Percentiles rank a stretch among this genome's conserved stretches.
phyloP scores from a whole-genome alignment of 2,888 invertebrate species.

The Malacosoma neustria region DNA sequence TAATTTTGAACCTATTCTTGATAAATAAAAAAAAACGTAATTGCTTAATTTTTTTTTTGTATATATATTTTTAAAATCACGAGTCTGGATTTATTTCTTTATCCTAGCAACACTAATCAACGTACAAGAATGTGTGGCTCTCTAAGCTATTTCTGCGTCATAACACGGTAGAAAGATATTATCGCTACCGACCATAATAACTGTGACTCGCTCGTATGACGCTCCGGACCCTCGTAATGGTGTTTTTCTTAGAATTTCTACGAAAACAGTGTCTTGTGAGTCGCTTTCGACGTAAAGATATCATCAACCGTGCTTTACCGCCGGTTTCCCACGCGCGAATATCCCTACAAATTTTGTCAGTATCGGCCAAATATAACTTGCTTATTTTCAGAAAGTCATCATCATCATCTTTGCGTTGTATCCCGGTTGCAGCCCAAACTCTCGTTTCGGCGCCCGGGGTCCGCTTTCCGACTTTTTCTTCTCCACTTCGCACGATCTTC shows the following conservation, averaged over 20 bases:
- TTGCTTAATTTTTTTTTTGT: too few species aligned
- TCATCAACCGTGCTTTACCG: slow-evolving; percentile 36
- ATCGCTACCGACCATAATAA: slow-evolving; percentile 69
- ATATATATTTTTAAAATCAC: too few species aligned
- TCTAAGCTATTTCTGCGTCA: slow-evolving; percentile 47
- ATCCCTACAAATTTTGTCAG: slow-evolving; percentile 28
- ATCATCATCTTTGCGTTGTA: too few species aligned
- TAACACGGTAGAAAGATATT: slow-evolving; percentile 49
- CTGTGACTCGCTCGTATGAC: slow-evolving; percentile 69
- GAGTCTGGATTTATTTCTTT: too few species aligned
- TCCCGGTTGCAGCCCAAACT: too few species aligned
- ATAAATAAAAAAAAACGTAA: too few species aligned
- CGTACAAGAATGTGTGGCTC: background rate
- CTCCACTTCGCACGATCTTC: too few species aligned
- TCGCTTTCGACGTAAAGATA: slow-evolving; percentile 58
- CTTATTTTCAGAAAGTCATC: too few species aligned
- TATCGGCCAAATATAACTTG: too few species aligned
- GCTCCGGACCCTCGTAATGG: slow-evolving; percentile 63
- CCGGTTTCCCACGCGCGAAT: slow-evolving; percentile 66
- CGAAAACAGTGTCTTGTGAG: slow-evolving; percentile 57
- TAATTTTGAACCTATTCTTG: too few species aligned
- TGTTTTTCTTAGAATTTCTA: slow-evolving; percentile 31
- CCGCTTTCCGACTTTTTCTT: too few species aligned
- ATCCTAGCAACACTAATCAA: background rate
- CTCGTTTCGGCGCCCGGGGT: too few species aligned